Evolutionary conservation across 2,113 vertebrate species (phyloP).

Genomic region (Apistogramma diplotaenia): DNA sequence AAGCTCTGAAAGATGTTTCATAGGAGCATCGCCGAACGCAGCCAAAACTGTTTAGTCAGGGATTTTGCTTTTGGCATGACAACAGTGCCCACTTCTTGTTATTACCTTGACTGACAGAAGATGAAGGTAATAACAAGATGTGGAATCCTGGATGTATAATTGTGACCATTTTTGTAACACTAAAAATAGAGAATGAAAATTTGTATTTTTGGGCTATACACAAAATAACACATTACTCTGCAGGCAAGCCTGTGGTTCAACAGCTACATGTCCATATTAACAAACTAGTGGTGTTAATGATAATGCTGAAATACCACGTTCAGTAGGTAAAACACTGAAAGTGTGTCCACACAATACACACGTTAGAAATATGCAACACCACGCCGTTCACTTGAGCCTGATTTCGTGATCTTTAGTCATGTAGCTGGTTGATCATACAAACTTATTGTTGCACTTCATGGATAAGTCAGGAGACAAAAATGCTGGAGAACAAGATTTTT

Average conservation of each 20-base stretch:
- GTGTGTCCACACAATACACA: neutral
- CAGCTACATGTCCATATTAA: neutral
- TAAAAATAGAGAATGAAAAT: neutral
- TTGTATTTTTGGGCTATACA: neutral
- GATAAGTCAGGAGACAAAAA: neutral
- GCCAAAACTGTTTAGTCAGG: conserved; percentile 19
- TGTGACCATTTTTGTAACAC: neutral
- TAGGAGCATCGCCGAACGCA: conserved; percentile 15
- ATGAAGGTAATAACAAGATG: neutral
- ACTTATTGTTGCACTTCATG: neutral
- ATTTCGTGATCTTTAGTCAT: neutral
- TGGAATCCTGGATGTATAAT: neutral
- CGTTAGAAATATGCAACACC: neutral
- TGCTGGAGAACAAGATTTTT: neutral
- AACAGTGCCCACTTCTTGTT: conserved; percentile 14
- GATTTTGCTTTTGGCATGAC: conserved; percentile 17
- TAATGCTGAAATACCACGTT: neutral
- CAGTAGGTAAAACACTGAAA: neutral
- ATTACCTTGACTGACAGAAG: conserved; percentile 18
- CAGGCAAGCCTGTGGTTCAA: neutral
- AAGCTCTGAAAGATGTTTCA: conserved; percentile 21
- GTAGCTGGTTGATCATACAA: neutral
- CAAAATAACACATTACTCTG: neutral
- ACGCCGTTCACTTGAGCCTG: neutral
- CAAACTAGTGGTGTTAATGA: neutral